Conservation (phyloP, 2,113 vertebrate species). For the Ginglymostoma cirratum region DNA sequence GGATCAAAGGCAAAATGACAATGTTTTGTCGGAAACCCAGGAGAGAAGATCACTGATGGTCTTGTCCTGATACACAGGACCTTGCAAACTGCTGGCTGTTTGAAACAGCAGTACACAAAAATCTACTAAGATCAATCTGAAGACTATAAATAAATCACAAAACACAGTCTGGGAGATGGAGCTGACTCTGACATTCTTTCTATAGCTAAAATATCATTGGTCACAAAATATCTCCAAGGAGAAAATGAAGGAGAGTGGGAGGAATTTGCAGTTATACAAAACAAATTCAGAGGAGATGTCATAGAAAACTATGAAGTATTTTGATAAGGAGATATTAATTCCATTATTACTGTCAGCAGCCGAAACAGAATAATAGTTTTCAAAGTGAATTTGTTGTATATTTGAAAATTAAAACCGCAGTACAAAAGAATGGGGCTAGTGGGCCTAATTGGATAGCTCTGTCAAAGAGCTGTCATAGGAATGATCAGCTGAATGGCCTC, state of each 20-base stretch:
- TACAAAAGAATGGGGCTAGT: background rate
- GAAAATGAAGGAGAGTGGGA: background rate
- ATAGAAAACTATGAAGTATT: background rate
- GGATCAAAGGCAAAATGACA: background rate
- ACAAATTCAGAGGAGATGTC: background rate
- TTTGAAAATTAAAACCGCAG: background rate
- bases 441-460: background rate
- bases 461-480: background rate
- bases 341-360: no score
- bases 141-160: background rate
- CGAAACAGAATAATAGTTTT: background rate
- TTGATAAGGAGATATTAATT: background rate
- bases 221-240: background rate
- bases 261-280: background rate
- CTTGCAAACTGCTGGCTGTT: background rate
- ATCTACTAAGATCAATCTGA: background rate
- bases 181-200: background rate
- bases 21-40: background rate
- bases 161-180: background rate
- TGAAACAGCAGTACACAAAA: background rate
- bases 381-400: background rate
- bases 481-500: background rate
- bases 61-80: background rate
- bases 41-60: background rate
- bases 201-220: background rate